phyloP scores from a whole-genome alignment of 2,888 invertebrate genomes.

The Antitype chi region DNA sequence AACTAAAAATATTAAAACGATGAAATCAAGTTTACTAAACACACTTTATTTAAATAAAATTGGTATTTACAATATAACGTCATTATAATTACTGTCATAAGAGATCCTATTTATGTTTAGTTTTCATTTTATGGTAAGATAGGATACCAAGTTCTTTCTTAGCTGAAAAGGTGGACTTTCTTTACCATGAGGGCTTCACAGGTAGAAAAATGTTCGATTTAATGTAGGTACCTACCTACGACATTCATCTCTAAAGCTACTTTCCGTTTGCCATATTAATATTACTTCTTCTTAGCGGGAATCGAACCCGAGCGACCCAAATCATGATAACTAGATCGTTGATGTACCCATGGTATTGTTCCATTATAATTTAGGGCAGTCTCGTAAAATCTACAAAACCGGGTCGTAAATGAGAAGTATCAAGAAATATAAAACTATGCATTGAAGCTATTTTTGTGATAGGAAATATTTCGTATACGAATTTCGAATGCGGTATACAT shows the following conservation, averaged over 20 bases:
- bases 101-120: constrained; percentile 40
- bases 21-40: constrained; percentile 4
- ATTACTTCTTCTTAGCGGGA: not conserved
- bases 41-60: constrained; percentile 36
- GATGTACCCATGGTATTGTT: not conserved
- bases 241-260: not conserved
- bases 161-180: not conserved
- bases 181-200: not conserved
- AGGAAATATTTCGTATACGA: not conserved
- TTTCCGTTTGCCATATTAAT: not conserved
- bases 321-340: not conserved
- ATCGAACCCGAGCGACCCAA: not conserved
- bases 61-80: constrained; percentile 24
- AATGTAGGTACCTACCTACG: too few species aligned
- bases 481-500: not conserved
- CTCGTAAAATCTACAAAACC: not conserved
- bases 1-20: constrained; percentile 16
- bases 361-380: too few species aligned
- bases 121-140: not conserved
- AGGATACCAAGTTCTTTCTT: not conserved
- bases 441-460: constrained; percentile 11
- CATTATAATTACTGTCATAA: constrained; percentile 24
- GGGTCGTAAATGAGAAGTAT: not conserved
- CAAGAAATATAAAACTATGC: constrained; percentile 31
- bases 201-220: not conserved